Percentiles rank a stretch among this genome's conserved stretches.
Conservation (phyloP, 2,113 vertebrate genomes). For the cat (Felis catus) region DNA sequence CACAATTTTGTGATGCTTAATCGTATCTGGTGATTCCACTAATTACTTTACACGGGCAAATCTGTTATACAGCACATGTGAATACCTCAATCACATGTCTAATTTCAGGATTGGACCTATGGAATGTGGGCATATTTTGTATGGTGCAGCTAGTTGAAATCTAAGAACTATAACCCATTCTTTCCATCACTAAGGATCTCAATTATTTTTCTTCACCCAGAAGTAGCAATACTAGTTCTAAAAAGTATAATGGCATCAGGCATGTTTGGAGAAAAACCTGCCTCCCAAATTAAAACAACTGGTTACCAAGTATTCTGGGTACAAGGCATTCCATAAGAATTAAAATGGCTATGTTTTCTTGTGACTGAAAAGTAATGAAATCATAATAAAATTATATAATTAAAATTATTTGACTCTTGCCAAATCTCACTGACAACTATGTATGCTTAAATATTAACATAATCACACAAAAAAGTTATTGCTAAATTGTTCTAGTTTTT, state of each 20-base stretch:
- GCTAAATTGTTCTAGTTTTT: neutral
- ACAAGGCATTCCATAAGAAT: neutral
- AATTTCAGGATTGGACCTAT: neutral
- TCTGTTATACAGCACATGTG: constrained; percentile 56
- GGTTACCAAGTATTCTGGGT: neutral
- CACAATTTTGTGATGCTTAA: constrained; percentile 68
- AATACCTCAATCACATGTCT: constrained; percentile 12
- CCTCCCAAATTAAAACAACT: neutral
- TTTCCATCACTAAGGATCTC: neutral
- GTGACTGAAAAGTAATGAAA: neutral
- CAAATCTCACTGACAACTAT: neutral
- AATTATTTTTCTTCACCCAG: neutral
- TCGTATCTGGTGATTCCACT: constrained; percentile 57
- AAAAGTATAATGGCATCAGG: neutral
- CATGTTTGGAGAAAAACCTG: neutral
- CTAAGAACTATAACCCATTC: neutral
- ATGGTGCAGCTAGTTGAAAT: neutral
- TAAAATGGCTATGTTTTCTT: neutral
- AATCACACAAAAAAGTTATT: neutral
- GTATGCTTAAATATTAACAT: neutral
- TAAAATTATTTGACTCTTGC: neutral
- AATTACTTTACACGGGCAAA: constrained; percentile 66
- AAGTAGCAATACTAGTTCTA: neutral
- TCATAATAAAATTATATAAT: neutral
- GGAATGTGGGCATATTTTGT: accelerated